Evolutionary conservation across 1,140 invertebrate species (phyloP).

Genomic region (Cydia pomonella): DNA sequence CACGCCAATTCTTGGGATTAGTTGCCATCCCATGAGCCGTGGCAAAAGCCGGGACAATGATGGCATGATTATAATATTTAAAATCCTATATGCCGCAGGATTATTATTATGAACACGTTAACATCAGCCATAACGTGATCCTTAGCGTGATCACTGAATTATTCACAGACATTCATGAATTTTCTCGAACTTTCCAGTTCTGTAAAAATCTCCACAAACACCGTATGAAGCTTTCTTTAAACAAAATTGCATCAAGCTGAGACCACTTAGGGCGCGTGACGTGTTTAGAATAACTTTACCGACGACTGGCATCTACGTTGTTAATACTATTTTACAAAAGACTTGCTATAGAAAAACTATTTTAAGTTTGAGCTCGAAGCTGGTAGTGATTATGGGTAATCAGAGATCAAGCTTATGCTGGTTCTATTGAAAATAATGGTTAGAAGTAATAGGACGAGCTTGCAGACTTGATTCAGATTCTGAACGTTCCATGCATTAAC

Average conservation of each 20-base stretch:
- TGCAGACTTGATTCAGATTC: background rate
- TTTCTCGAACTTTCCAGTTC: background rate
- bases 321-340: background rate
- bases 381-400: background rate
- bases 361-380: background rate
- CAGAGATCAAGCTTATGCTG: background rate
- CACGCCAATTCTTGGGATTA: no score
- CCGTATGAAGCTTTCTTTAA: background rate
- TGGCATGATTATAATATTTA: no score
- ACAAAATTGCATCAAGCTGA: conserved; percentile 5
- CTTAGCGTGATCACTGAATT: background rate
- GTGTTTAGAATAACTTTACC: conserved; percentile 5
- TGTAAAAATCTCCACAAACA: background rate
- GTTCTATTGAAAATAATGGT: background rate
- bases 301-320: background rate
- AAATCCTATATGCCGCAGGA: no score
- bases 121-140: no score
- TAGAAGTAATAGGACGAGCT: background rate
- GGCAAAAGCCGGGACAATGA: no score
- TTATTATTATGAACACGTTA: no score
- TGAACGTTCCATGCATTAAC: background rate
- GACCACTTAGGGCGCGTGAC: conserved; percentile 6
- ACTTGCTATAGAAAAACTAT: background rate
- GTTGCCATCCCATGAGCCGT: no score
- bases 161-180: background rate